Conservation (phyloP, 2,797 vertebrate genomes). For the Cercopithecus mitis region DNA sequence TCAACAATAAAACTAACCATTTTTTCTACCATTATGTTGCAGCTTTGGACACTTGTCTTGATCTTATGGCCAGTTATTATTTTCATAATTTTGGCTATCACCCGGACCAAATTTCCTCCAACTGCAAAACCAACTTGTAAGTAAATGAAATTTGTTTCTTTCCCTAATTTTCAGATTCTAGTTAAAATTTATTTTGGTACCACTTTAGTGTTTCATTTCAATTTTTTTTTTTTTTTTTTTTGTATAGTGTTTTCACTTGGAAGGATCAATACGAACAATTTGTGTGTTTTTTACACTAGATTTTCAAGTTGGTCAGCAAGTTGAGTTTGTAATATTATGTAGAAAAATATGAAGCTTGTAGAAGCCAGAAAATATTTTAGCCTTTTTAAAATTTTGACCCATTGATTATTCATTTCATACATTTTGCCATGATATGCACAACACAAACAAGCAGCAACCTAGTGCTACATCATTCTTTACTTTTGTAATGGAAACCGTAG, state of each 20-base stretch:
- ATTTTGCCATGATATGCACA: neutral
- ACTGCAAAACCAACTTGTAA: slow-evolving; percentile 85
- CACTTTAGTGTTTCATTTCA: neutral
- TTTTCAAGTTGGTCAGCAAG: neutral
- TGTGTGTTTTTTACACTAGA: neutral
- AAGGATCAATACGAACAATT: neutral
- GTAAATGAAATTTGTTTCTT: slow-evolving; percentile 76
- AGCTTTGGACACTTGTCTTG: slow-evolving; percentile 88
- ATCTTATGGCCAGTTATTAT: slow-evolving; percentile 88
- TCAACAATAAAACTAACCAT: slow-evolving; percentile 63
- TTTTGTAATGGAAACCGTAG: neutral
- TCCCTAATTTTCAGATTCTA: slow-evolving; percentile 58
- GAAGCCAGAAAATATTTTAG: neutral
- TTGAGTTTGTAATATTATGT: neutral
- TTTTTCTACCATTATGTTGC: slow-evolving; percentile 80
- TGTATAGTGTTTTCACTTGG: neutral
- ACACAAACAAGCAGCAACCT: neutral
- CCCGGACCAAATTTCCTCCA: slow-evolving; percentile 85
- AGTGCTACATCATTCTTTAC: neutral
- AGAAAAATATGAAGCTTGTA: neutral
- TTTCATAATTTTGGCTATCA: slow-evolving; percentile 89
- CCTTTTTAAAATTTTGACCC: neutral
- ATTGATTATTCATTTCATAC: neutral
- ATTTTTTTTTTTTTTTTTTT: neutral
- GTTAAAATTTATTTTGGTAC: slow-evolving; percentile 57